These are phyloP conservation scores for Spisula solida DNA, from an alignment of 2,888 invertebrate species.

Conservation along the genomic window DNA sequence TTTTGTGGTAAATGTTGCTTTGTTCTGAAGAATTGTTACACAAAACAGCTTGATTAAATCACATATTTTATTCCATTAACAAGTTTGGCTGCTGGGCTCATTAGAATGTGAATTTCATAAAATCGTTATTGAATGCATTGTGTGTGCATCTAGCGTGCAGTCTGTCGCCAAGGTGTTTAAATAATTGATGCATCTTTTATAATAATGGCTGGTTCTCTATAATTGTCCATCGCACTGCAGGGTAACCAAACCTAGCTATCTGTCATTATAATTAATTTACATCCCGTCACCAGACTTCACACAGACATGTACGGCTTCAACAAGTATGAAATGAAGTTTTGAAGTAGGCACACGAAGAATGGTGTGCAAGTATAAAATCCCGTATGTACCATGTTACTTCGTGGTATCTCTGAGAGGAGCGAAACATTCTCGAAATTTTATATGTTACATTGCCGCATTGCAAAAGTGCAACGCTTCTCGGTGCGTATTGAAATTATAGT, in stretches of 20 bases:
- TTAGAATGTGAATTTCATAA: not conserved
- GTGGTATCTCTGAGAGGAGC: too few relatives aligned
- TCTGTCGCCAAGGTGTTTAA: not conserved
- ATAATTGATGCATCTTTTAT: not conserved
- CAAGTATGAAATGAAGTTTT: not conserved
- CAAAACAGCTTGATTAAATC: too few relatives aligned
- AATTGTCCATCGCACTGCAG: not conserved
- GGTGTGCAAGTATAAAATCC: too few relatives aligned
- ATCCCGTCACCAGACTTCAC: not conserved
- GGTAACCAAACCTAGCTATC: not conserved
- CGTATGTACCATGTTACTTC: too few relatives aligned
- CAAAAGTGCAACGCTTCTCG: too few relatives aligned
- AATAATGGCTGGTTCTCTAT: not conserved
- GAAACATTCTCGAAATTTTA: too few relatives aligned
- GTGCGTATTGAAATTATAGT: too few relatives aligned
- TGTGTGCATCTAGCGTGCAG: not conserved
- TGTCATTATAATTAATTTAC: slow-evolving; percentile 6
- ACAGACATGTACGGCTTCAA: not conserved
- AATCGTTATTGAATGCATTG: not conserved
- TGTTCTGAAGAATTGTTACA: too few relatives aligned
- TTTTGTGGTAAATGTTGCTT: too few relatives aligned
- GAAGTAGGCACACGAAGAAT: too few relatives aligned
- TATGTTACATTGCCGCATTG: too few relatives aligned
- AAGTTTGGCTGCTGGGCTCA: not conserved
- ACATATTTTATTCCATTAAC: too few relatives aligned